A percentile compares a stretch with the other conserved stretches of the same genome.
Evolutionary conservation across 37 sponge, comb jelly and placozoan genomes (phyloP).

Genomic region (Aphrocallistes beatrix): DNA sequence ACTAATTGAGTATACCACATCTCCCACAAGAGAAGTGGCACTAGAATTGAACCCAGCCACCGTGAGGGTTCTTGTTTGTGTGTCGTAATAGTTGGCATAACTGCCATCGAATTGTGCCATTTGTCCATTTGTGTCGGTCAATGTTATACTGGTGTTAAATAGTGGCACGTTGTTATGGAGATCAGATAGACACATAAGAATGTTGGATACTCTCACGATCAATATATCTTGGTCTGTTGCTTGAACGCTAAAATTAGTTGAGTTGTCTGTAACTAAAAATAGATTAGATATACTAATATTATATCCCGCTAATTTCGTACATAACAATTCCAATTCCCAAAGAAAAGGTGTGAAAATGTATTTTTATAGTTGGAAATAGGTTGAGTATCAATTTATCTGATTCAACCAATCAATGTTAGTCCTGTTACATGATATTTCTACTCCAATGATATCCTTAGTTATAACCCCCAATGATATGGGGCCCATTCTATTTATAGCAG

Average conservation of each 20-base stretch:
- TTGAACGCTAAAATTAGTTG: not conserved
- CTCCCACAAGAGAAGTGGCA: not conserved
- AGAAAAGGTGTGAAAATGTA: too few species aligned
- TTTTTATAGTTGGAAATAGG: too few species aligned
- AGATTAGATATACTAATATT: too few species aligned
- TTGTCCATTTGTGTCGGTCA: not conserved
- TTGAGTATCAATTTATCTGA: too few species aligned
- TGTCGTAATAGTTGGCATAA: not conserved
- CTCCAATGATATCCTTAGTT: too few species aligned
- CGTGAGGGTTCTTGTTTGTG: not conserved
- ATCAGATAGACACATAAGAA: not conserved
- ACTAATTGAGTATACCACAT: not conserved
- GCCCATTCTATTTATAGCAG: too few species aligned
- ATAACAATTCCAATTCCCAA: too few species aligned
- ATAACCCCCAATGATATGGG: too few species aligned
- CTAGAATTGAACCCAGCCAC: not conserved
- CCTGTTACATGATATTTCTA: too few species aligned
- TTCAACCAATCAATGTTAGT: too few species aligned
- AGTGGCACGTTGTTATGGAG: not conserved
- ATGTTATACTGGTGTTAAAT: not conserved
- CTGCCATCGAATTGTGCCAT: not conserved
- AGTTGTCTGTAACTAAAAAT: too few species aligned
- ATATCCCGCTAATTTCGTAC: too few species aligned
- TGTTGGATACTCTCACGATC: not conserved
- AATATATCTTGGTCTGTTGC: not conserved